These are phyloP conservation scores for Ditylenchus dipsaci DNA, from an alignment of 1,140 invertebrate genomes.

Conservation along the genomic window DNA sequence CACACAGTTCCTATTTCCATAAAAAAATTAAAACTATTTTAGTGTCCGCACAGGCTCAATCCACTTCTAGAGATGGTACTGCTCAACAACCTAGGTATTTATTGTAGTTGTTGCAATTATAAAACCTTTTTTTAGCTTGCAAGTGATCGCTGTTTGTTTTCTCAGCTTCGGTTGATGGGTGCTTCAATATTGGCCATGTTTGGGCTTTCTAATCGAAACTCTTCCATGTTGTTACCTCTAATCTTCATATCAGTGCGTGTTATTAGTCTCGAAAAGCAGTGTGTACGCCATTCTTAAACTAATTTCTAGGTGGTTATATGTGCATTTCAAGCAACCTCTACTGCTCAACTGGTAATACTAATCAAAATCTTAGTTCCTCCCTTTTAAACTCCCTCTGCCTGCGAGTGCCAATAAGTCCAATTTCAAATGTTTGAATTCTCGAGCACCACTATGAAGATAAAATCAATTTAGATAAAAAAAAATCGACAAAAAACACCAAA, in stretches of 20 bases:
- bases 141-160: conserved; percentile 20
- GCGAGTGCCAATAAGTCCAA: no score
- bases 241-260: conserved; percentile 15
- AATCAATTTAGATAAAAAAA: no score
- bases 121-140: conserved; percentile 27
- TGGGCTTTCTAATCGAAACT: conserved; percentile 9
- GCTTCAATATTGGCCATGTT: conserved; percentile 32
- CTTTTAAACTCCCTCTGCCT: no score
- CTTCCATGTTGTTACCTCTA: conserved; percentile 17
- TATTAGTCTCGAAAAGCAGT: background rate
- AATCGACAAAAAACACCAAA: no score
- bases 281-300: background rate
- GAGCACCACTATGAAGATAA: no score
- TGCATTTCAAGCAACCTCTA: conserved; percentile 11
- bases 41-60: conserved; percentile 23
- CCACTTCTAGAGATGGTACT: conserved; percentile 4
- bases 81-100: conserved; percentile 21
- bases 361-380: no score
- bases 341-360: background rate
- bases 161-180: conserved; percentile 21
- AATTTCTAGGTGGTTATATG: conserved; percentile 12
- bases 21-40: no score
- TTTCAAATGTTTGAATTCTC: no score
- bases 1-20: no score
- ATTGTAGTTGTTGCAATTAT: conserved; percentile 10